Evolutionary conservation across 2,113 vertebrate genomes (phyloP).

Genomic region (Poicephalus gulielmi): DNA sequence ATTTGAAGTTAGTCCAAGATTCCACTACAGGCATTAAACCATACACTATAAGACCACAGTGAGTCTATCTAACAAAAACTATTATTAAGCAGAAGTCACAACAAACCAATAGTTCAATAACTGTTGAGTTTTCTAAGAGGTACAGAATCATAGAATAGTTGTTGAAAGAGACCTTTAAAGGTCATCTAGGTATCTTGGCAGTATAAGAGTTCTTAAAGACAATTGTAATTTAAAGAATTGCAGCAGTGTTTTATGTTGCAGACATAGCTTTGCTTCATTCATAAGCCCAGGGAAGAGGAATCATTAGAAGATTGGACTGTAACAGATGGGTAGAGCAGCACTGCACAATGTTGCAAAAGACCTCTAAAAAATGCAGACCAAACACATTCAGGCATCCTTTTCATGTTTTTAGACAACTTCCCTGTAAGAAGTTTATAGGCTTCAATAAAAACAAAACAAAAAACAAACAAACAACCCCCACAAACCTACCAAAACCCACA

Average conservation of each 20-base stretch:
- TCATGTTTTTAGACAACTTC: neutral
- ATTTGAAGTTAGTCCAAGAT: neutral
- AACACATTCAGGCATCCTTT: neutral
- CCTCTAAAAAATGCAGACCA: neutral
- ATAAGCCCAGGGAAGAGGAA: neutral
- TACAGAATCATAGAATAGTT: neutral
- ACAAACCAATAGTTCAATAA: neutral
- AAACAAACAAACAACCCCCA: too few relatives aligned
- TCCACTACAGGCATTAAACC: neutral
- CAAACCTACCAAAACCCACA: too few relatives aligned
- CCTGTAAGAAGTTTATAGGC: neutral
- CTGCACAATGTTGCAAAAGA: neutral
- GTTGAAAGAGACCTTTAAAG: neutral
- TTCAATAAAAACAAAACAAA: neutral
- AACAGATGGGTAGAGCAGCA: neutral
- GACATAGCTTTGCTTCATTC: neutral
- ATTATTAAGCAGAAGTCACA: neutral
- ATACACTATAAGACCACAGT: neutral
- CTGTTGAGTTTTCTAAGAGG: neutral
- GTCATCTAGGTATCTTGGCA: neutral
- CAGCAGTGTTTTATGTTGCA: neutral
- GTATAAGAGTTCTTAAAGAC: neutral
- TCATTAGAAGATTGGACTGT: neutral
- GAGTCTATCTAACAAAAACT: neutral
- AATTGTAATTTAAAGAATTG: neutral